Evolutionary conservation across 2,113 vertebrate species (phyloP).

Genomic region (Vombatus ursinus): DNA sequence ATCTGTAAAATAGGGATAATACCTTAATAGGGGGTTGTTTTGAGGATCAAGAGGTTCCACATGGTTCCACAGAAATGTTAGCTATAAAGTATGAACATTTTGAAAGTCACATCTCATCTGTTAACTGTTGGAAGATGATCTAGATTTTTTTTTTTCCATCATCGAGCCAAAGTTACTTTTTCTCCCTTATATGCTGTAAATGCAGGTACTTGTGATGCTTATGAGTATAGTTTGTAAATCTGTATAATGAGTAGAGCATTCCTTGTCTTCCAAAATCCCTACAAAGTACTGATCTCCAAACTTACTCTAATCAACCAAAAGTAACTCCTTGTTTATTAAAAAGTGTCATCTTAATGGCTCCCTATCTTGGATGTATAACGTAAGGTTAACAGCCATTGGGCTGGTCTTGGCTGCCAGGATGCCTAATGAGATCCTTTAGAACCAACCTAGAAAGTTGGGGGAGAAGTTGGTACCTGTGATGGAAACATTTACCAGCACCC

Average conservation of each 20-base stretch:
- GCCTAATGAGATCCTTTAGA: neutral
- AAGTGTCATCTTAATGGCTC: neutral
- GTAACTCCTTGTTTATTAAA: neutral
- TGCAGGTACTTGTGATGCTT: neutral
- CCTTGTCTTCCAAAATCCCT: neutral
- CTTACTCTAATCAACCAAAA: neutral
- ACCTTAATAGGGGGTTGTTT: neutral
- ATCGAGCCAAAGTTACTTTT: constrained; percentile 31
- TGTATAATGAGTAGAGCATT: neutral
- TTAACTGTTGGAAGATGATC: constrained; percentile 58
- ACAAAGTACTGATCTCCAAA: neutral
- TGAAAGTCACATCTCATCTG: constrained; percentile 48
- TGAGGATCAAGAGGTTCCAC: neutral
- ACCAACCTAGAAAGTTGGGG: neutral
- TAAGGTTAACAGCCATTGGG: neutral
- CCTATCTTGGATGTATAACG: neutral
- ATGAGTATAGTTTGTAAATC: neutral
- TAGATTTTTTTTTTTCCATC: constrained; percentile 44
- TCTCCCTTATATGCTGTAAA: neutral
- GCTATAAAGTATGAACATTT: neutral
- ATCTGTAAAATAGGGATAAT: neutral
- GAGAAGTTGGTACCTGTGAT: neutral
- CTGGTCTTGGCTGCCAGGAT: neutral
- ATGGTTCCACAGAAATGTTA: neutral
- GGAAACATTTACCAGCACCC: neutral